Evolutionary conservation across 2,888 invertebrate species (phyloP), one percentile per base, ranked within the genome.

Genomic region (Tyria jacobaeae): DNA sequence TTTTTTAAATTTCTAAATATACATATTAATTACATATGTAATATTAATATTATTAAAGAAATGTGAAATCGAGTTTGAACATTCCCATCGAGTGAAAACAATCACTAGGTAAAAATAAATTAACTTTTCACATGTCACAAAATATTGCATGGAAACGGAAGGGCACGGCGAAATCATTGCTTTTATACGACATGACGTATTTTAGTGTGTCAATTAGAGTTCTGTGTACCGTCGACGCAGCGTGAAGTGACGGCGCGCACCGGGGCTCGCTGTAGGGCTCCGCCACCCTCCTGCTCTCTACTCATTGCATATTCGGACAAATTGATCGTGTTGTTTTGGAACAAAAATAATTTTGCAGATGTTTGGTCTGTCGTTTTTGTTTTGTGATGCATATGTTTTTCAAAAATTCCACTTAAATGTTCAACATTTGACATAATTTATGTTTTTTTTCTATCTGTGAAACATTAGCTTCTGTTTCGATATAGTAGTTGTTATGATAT

Each of bases 171-270:
- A 75, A 83, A 80, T 79, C 78, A 79, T 75, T 71, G 78, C 76
- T 86, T 87, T 86, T 85, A 81, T 88, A 80, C 78, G 71, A 79
- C 76, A 81, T 87, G 86, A 88, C 86, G 86, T 87, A 88, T 89
- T 90, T 89, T 90, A 91, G 91, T 91, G 91, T 92, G 90, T 92
- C 92, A 92, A 93, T 94, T 93, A 92, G 92, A 92, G 90, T 86
- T 88, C 84, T 92, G 92, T 91, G 86, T 91, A 82, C 86, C 83
- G 87, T 86, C 85, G 84, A 70, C 92, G 52, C 92, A 91, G 93
- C 92, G 79, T 87, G 92, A 84, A 84, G 78, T 82, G 82, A 74
- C 85, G 86, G 73, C 73, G 71, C 85, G 70, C 87, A 83, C 73
- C 79, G 81, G 82, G 79, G 71, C 71, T 74, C 69, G 41, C 74